Base-by-base conservation (phyloP, 1,140 invertebrate genomes). In the Drosophila rhopaloa region DNA sequence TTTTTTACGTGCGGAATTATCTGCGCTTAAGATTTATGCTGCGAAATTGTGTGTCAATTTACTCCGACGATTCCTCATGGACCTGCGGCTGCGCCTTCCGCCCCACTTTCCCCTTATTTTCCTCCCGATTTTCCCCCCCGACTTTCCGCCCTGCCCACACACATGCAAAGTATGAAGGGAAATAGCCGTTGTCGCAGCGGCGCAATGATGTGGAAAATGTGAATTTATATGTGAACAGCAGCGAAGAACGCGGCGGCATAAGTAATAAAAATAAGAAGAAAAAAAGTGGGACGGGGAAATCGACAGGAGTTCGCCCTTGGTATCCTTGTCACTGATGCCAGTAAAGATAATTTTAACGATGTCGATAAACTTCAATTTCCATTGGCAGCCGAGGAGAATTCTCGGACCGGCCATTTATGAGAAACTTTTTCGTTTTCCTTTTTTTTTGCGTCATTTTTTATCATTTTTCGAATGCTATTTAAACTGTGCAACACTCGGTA, bases 281-380 rank as follows among this genome's bases (percentile, higher is more conserved):
- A 48, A 70, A 80, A 70, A 63, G 32, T 10, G 13, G 10, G n/a
- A 11, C 2, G 14, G 35, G 63, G 62, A 40, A 53, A 54, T 46
- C 63, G 66, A 55, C 74, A 68, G 65, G 48, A 65, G 79, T 40
- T 57, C 44, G 48, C 58, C 56, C 14, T 50, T 50, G 56, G 47
- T 57, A 76, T 76, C 65, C 71, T 70, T 54, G 59, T 61, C 76
- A 59, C 55, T 65, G 60, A 80, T 80, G 77, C 74, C 84, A 84
- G 83, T 88, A 79, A 88, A 88, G 83, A 88, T 88, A 89, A 88
- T 88, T 88, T 88, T 88, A 88, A 88, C 84, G 83, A 89, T 83
- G 79, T 89, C 83, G 83, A 88, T 88, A 88, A 88, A 88, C 83
- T 88, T 88, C 84, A 88, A 88, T 88, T 88, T 89, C 68, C 80